Conservation (phyloP, 2,888 invertebrate genomes). For the Drosophila picticornis region DNA sequence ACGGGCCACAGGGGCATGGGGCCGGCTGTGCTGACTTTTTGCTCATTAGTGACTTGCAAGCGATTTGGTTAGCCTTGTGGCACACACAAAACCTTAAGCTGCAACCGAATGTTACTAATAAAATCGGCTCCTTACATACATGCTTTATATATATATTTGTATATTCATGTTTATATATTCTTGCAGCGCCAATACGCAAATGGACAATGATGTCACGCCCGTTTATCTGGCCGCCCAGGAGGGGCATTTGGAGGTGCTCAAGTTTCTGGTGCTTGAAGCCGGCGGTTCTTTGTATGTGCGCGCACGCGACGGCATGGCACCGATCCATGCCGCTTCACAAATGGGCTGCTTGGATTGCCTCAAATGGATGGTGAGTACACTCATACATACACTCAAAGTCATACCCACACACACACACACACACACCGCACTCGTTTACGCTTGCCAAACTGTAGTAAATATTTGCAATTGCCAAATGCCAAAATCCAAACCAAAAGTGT, state of each 20-base stretch:
- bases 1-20: not conserved
- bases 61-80: slow-evolving; percentile 14
- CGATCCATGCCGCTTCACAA: slow-evolving; percentile 95
- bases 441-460: slow-evolving; percentile 28
- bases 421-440: not conserved
- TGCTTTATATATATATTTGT: not conserved
- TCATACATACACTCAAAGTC: not conserved
- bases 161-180: not conserved
- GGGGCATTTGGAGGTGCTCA: slow-evolving; percentile 93
- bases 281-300: slow-evolving; percentile 93
- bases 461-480: slow-evolving; percentile 26
- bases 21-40: slow-evolving; percentile 36
- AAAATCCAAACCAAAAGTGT: not conserved
- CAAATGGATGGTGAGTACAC: slow-evolving; percentile 92
- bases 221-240: slow-evolving; percentile 96
- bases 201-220: slow-evolving; percentile 96
- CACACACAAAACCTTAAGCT: slow-evolving; percentile 7
- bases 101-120: slow-evolving; percentile 40
- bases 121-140: slow-evolving; percentile 30
- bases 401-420: slow-evolving; percentile 2
- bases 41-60: slow-evolving; percentile 46
- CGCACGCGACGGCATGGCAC: slow-evolving; percentile 95
- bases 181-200: slow-evolving; percentile 94
- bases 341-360: slow-evolving; percentile 94
- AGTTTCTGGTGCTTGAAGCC: slow-evolving; percentile 93